Base-by-base conservation (phyloP, 2,113 vertebrate genomes). In the Dicrurus megarhynchus region DNA sequence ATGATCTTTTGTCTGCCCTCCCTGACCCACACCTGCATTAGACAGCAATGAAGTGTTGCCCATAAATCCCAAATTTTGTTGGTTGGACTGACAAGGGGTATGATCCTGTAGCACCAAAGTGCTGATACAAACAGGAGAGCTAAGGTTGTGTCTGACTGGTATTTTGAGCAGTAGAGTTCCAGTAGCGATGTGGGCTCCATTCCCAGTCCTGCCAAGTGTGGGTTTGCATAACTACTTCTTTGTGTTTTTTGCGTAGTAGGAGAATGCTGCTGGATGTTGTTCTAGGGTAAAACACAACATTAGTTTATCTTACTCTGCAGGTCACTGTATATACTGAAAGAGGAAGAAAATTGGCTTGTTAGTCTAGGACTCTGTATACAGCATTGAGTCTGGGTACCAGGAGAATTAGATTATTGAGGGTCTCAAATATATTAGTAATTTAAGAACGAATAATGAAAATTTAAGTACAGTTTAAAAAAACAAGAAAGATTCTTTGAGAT, bases 61-160 rank as follows among this genome's bases (percentile, higher is more conserved):
- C 9, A 2, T 37, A 63, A 63, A 86, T 83, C 37, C 28, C 18
- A 30, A 4, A 15, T 27, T 55, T 76, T 74, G 7, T 41, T 85
- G 21, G 10, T 69, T 35, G 5, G 27, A 12, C 11, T 52, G 22
- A 13, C 22, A 67, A 30, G 27, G 18, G 10, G 0, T 26, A 0
- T 42, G 41, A 50, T 46, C 28, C 8, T 6, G 41, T 57, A 39
- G 42, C 33, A 57, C 11, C 16, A 5, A 44, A 33, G 13, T 61
- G 30, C 11, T 41, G 55, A 14, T 77, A 26, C 11, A 17, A 35
- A n/a, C 5, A 47, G 27, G 55, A 47, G 26, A 27, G 35, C 42
- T 18, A 2, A 64, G 11, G 5, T 19, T 14, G 18, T 70, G 3
- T 50, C n/a, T 9, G 37, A 4, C 55, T 61, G 49, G 37, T 77